Conservation (phyloP, 2,113 vertebrate genomes). For the Alethe castanea region DNA sequence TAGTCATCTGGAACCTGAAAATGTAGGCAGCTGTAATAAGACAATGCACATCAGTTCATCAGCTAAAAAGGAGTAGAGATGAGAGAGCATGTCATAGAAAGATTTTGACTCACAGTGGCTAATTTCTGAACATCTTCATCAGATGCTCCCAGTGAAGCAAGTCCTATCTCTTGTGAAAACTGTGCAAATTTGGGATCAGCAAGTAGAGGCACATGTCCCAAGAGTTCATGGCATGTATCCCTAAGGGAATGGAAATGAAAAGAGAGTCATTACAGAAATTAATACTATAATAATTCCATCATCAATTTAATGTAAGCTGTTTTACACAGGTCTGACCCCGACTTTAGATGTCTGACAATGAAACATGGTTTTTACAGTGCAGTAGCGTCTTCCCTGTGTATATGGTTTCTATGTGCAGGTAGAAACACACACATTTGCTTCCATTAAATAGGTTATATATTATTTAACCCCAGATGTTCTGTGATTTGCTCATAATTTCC, state of each 20-base stretch:
- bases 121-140: slow-evolving; percentile 97
- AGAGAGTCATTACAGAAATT: slow-evolving; percentile 1
- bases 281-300: not conserved
- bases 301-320: not conserved
- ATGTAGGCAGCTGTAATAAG: not conserved
- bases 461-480: not conserved
- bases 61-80: not conserved
- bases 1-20: not conserved
- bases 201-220: slow-evolving; percentile 95
- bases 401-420: not conserved
- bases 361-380: not conserved
- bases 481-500: not conserved
- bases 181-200: slow-evolving; percentile 96
- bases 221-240: slow-evolving; percentile 94
- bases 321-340: not conserved
- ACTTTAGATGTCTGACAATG: not conserved
- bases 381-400: not conserved
- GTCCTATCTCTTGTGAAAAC: slow-evolving; percentile 97
- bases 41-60: not conserved
- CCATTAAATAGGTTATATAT: not conserved
- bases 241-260: slow-evolving; percentile 69
- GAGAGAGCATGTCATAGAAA: slow-evolving; percentile 14
- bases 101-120: slow-evolving; percentile 86
- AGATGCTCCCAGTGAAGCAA: slow-evolving; percentile 92
- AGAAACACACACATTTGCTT: not conserved